These are phyloP conservation scores for Apoda limacodes DNA, from an alignment of 2,888 invertebrate genomes.

Conservation along the genomic window DNA sequence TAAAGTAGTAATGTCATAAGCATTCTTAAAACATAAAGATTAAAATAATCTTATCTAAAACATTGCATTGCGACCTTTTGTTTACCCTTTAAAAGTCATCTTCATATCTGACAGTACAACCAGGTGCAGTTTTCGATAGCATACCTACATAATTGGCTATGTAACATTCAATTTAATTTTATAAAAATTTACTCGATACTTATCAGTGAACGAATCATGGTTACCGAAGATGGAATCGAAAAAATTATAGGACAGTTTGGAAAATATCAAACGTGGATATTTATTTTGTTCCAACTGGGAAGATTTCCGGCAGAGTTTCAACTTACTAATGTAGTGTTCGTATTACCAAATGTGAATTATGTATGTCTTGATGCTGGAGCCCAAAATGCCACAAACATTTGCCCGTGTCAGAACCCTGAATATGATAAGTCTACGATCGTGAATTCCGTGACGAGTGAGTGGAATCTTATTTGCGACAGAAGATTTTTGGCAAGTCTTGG, in stretches of 20 bases:
- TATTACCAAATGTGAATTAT: slow-evolving; percentile 64
- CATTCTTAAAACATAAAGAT: too few species aligned
- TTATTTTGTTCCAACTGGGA: slow-evolving; percentile 55
- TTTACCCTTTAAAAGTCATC: too few species aligned
- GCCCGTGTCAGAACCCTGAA: slow-evolving; percentile 55
- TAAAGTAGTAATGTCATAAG: too few species aligned
- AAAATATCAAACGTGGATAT: slow-evolving; percentile 64
- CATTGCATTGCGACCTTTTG: too few species aligned
- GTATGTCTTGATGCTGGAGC: slow-evolving; percentile 44
- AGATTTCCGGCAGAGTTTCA: slow-evolving; percentile 70
- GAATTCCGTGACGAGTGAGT: slow-evolving; percentile 71
- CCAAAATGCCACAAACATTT: slow-evolving; percentile 43
- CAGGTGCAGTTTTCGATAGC: too few species aligned
- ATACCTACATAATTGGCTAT: too few species aligned
- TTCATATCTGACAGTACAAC: too few species aligned
- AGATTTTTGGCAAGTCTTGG: slow-evolving; percentile 63
- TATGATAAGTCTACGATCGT: slow-evolving; percentile 64
- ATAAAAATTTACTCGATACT: too few species aligned
- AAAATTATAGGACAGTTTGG: slow-evolving; percentile 65
- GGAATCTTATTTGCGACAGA: slow-evolving; percentile 71
- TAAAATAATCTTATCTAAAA: too few species aligned
- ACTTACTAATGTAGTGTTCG: slow-evolving; percentile 65
- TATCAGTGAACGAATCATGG: too few species aligned
- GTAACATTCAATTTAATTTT: too few species aligned
- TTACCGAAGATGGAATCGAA: slow-evolving; percentile 39